These are phyloP conservation scores for Acanthosepion esculentum DNA, from an alignment of 2,888 invertebrate species.

Conservation along the genomic window DNA sequence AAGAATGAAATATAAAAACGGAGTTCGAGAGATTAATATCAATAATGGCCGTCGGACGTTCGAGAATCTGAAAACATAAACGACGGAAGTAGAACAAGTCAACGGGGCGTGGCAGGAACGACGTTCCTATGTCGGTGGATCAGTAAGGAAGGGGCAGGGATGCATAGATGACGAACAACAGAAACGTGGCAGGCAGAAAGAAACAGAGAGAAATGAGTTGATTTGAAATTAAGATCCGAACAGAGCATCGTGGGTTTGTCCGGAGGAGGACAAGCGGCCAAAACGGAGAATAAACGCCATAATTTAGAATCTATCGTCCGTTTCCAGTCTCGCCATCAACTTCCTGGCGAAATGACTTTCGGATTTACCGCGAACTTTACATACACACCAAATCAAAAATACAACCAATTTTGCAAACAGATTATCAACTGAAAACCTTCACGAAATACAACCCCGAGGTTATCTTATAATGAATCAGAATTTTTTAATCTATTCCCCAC, in stretches of 20 bases:
- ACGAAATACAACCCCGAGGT: too few relatives aligned
- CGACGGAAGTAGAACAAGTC: neutral
- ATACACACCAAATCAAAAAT: too few relatives aligned
- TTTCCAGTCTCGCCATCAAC: neutral
- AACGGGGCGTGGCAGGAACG: neutral
- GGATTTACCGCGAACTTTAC: neutral
- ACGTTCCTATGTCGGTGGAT: neutral
- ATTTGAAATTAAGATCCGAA: too few relatives aligned
- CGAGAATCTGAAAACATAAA: neutral
- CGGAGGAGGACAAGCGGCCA: neutral
- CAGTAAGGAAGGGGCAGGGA: neutral
- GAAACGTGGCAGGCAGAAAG: neutral
- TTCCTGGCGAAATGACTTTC: neutral
- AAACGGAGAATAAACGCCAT: neutral
- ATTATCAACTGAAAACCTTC: too few relatives aligned
- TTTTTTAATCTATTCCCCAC: too few relatives aligned
- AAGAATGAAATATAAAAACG: too few relatives aligned
- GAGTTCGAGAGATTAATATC: neutral
- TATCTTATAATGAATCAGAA: too few relatives aligned
- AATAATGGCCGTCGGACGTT: neutral
- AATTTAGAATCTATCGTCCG: neutral
- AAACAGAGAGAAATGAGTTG: neutral
- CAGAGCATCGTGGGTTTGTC: neutral
- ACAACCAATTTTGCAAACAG: too few relatives aligned
- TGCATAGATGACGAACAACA: neutral